Percentiles rank a stretch among this genome's conserved stretches.
Evolutionary conservation across 2,797 vertebrate species (phyloP).

Genomic region (Melanotaenia nigrans): DNA sequence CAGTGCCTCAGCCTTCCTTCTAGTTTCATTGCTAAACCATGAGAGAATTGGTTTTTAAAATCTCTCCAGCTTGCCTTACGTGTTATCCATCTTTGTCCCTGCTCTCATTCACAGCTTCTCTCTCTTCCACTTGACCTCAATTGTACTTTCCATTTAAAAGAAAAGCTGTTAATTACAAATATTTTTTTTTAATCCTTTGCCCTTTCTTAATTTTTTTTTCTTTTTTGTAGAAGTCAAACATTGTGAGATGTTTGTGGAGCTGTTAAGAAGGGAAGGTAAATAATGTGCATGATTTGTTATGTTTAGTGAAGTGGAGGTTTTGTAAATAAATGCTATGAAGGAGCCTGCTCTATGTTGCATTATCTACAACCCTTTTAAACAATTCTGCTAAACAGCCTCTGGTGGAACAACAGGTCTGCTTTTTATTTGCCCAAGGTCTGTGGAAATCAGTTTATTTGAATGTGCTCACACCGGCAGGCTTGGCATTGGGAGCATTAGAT

Average conservation of each 20-base stretch:
- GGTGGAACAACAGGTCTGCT: conserved; percentile 66
- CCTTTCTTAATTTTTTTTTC: neutral
- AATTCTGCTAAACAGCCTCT: conserved; percentile 45
- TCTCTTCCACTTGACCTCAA: conserved; percentile 42
- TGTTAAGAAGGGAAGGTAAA: conserved; percentile 9
- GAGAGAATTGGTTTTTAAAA: conserved; percentile 48
- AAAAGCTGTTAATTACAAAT: conserved; percentile 33
- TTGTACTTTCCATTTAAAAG: conserved; percentile 34
- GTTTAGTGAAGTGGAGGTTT: conserved; percentile 22
- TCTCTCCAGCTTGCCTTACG: conserved; percentile 27
- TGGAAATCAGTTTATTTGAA: conserved; percentile 72
- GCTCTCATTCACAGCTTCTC: conserved; percentile 45
- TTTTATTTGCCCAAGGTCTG: conserved; percentile 73
- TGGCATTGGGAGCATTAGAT: conserved; percentile 63
- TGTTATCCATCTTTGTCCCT: conserved; percentile 38
- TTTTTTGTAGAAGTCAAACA: conserved; percentile 13
- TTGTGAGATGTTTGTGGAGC: conserved; percentile 11
- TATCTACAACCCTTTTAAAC: conserved; percentile 58
- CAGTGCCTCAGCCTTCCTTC: conserved; percentile 65
- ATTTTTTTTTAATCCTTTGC: neutral
- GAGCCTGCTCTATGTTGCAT: conserved; percentile 22
- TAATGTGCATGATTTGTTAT: conserved; percentile 14
- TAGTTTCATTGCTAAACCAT: conserved; percentile 64
- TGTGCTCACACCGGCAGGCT: conserved; percentile 39
- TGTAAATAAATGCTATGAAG: conserved; percentile 31